Conservation (phyloP, 2,888 invertebrate genomes). For the Drosophila antonietae region DNA sequence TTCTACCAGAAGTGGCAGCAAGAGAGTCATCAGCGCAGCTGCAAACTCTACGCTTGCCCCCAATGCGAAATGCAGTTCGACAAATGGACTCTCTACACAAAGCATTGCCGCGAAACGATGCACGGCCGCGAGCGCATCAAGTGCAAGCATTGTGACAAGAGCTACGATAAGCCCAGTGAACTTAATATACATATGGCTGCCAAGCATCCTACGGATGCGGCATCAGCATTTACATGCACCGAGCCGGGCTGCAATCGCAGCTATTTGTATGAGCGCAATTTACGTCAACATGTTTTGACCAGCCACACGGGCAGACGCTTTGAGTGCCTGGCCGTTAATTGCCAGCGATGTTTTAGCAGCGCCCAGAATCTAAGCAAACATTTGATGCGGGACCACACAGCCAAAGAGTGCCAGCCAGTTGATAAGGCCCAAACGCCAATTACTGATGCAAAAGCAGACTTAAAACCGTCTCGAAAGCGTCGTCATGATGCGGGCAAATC, state of each 20-base stretch:
- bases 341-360: slow-evolving; percentile 75
- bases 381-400: slow-evolving; percentile 61
- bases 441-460: neutral
- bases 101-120: slow-evolving; percentile 75
- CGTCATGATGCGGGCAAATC: slow-evolving; percentile 81
- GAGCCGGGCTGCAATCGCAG: slow-evolving; percentile 83
- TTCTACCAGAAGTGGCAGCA: slow-evolving; percentile 85
- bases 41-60: slow-evolving; percentile 83
- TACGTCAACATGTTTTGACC: slow-evolving; percentile 86
- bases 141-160: slow-evolving; percentile 85
- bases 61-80: slow-evolving; percentile 84
- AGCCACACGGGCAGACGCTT: slow-evolving; percentile 86
- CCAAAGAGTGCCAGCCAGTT: slow-evolving; percentile 1
- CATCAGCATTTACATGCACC: slow-evolving; percentile 75
- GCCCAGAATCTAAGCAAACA: slow-evolving; percentile 76
- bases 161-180: slow-evolving; percentile 85
- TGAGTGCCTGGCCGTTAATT: slow-evolving; percentile 83
- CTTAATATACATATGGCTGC: slow-evolving; percentile 84
- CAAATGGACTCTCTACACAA: slow-evolving; percentile 76
- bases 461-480: slow-evolving; percentile 52
- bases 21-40: slow-evolving; percentile 84
- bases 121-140: slow-evolving; percentile 85
- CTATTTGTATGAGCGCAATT: slow-evolving; percentile 86
- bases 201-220: slow-evolving; percentile 66
- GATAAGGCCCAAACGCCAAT: slow-evolving; percentile 2